These are phyloP conservation scores for Choloepus hoffmanni DNA, from an alignment of 2,113 vertebrate genomes.

Conservation along the genomic window DNA sequence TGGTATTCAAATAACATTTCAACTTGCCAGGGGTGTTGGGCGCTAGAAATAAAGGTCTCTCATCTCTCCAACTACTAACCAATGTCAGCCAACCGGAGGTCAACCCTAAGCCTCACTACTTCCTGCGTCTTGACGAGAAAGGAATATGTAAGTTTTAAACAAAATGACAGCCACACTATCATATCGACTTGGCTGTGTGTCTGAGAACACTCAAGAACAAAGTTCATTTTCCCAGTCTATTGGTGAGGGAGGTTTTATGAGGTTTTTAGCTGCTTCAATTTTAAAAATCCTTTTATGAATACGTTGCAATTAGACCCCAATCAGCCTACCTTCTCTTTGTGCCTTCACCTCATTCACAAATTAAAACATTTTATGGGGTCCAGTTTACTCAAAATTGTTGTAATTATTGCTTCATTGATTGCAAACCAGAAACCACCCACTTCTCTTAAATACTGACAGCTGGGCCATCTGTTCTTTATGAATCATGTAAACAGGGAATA, in stretches of 20 bases:
- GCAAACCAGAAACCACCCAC: slow-evolving; percentile 74
- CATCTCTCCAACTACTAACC: not conserved
- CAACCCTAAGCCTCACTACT: slow-evolving; percentile 6
- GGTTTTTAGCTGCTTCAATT: slow-evolving; percentile 16
- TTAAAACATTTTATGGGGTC: slow-evolving; percentile 71
- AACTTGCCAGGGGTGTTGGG: not conserved
- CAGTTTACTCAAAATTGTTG: slow-evolving; percentile 76
- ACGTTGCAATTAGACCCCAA: slow-evolving; percentile 61
- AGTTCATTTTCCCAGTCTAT: slow-evolving; percentile 40
- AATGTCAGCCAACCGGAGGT: slow-evolving; percentile 9
- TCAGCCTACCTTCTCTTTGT: slow-evolving; percentile 61
- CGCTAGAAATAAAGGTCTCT: slow-evolving; percentile 47
- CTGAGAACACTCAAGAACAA: slow-evolving; percentile 10
- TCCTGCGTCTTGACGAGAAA: not conserved
- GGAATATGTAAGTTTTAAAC: slow-evolving; percentile 19
- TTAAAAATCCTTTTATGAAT: slow-evolving; percentile 63
- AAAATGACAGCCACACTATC: slow-evolving; percentile 38
- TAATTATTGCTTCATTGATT: slow-evolving; percentile 84
- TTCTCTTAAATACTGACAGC: slow-evolving; percentile 78
- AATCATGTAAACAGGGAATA: slow-evolving; percentile 85
- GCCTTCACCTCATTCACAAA: slow-evolving; percentile 73
- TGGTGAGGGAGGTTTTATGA: not conserved
- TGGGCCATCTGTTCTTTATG: slow-evolving; percentile 86
- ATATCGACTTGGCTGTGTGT: not conserved
- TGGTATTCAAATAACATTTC: slow-evolving; percentile 49